Evolutionary conservation across 1,140 invertebrate genomes (phyloP), one percentile per base, ranked within the genome.

Genomic region (Aporrectodea caliginosa): DNA sequence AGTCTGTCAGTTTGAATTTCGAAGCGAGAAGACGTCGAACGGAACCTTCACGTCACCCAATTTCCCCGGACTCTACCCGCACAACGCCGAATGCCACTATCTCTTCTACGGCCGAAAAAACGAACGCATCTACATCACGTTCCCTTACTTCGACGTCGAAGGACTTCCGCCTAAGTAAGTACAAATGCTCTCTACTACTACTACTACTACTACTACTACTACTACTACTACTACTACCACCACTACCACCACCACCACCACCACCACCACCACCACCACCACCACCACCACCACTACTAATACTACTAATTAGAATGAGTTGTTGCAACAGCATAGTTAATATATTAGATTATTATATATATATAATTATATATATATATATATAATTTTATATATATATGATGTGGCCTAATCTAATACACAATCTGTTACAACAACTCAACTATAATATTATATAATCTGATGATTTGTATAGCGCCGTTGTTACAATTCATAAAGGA

Each of bases 11-110:
- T 91, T 91, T 81, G 83, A 85, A 27, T 91, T 89, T 84, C 88
- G 90, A 79, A 95, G 94, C 87, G 93, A 91, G 78, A 92, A 92
- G 82, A 91, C 91, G 6, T 80, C 81, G 29, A 93, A 92, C 84
- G 96, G 96, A 16, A 93, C 93, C 29, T 95, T 98, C 85, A 92
- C 93, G 72, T 95, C 94, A 2, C 95, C 96, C 0, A 98, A 98
- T 89, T 96, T 93, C 85, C 96, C 95, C 0, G 96, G 96, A 6
- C 92, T 92, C 34, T 98, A 98, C 89, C 94, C 95, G 0, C 90
- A 95, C 80, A 93, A 96, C 86, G 95, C 95, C 0, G 94, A 96
- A 85, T 98, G 96, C 86, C 93, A 97, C 89, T 98, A 97, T 87
- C 94, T 95, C 86, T 98, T 98, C 88, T 92, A 95, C 85, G 96